phyloP scores from a whole-genome alignment of 2,113 vertebrate species.

The Lucifuga dentata region DNA sequence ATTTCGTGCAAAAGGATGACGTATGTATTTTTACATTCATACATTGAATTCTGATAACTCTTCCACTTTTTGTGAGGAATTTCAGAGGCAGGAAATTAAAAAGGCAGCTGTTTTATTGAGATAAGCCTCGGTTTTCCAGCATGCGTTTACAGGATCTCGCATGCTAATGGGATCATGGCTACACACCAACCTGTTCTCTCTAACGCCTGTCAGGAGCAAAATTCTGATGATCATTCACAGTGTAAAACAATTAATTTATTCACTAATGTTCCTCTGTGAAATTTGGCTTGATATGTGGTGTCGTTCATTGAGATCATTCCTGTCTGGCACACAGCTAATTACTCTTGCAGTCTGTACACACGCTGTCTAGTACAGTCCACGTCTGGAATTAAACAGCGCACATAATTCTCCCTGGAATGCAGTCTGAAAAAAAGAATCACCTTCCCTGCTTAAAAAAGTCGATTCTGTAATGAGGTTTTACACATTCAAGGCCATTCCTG shows the following conservation, averaged over 20 bases:
- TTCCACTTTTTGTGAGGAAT: conserved; percentile 32
- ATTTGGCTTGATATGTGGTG: conserved; percentile 29
- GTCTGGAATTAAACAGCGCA: conserved; percentile 70
- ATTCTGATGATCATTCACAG: conserved; percentile 52
- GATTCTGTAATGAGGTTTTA: conserved; percentile 64
- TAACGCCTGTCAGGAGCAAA: conserved; percentile 58
- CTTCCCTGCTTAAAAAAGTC: conserved; percentile 44
- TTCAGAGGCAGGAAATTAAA: conserved; percentile 69
- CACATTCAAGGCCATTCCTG: conserved; percentile 70
- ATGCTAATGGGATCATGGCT: conserved; percentile 62
- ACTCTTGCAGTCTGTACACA: conserved; percentile 59
- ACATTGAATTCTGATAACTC: conserved; percentile 35
- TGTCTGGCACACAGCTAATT: conserved; percentile 61
- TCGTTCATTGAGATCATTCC: conserved; percentile 45
- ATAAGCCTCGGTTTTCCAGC: conserved; percentile 60
- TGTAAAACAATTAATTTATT: conserved; percentile 47
- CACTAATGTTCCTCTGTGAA: conserved; percentile 34
- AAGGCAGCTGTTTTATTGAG: conserved; percentile 73
- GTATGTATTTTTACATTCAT: conserved; percentile 49
- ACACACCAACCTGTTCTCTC: conserved; percentile 25
- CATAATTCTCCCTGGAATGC: conserved; percentile 58
- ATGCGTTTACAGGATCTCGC: conserved; percentile 34
- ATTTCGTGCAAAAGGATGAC: conserved; percentile 17
- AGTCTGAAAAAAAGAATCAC: conserved; percentile 27
- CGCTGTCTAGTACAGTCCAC: conserved; percentile 52